These are phyloP conservation scores for Acanthornis magna DNA, from an alignment of 2,797 vertebrate species.

Conservation along the genomic window DNA sequence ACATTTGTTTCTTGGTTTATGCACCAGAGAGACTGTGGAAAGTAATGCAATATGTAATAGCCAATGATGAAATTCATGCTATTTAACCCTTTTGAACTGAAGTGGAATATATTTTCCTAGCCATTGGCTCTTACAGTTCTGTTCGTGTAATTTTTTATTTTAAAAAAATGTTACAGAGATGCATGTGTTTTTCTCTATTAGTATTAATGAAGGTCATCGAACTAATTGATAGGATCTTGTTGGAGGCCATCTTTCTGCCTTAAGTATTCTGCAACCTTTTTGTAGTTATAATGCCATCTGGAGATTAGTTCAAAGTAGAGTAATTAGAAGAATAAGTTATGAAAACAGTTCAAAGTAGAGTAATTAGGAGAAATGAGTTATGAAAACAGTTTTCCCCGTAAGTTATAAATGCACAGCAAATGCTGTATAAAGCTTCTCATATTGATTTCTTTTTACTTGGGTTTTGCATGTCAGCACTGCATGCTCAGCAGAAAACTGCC, in stretches of 20 bases:
- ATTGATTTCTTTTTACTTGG: slow-evolving; percentile 35
- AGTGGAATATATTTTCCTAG: not conserved
- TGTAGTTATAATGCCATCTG: slow-evolving; percentile 32
- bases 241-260: slow-evolving; percentile 2
- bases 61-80: not conserved
- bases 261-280: slow-evolving; percentile 18
- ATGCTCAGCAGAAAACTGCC: slow-evolving; percentile 36
- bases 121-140: not conserved
- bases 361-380: slow-evolving; percentile 54
- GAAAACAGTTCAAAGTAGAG: slow-evolving; percentile 41
- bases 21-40: not conserved
- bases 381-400: slow-evolving; percentile 23
- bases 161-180: not conserved
- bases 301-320: slow-evolving; percentile 36
- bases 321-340: slow-evolving; percentile 52
- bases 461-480: slow-evolving; percentile 29
- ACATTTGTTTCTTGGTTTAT: not conserved
- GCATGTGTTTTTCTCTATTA: not conserved
- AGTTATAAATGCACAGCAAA: not conserved
- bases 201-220: slow-evolving; percentile 1
- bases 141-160: not conserved
- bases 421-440: not conserved
- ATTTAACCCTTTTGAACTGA: not conserved
- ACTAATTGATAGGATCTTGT: slow-evolving; percentile 42
- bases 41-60: not conserved